These are phyloP conservation scores for Drosophila helvetica DNA, from an alignment of 2,888 invertebrate genomes.

Conservation along the genomic window DNA sequence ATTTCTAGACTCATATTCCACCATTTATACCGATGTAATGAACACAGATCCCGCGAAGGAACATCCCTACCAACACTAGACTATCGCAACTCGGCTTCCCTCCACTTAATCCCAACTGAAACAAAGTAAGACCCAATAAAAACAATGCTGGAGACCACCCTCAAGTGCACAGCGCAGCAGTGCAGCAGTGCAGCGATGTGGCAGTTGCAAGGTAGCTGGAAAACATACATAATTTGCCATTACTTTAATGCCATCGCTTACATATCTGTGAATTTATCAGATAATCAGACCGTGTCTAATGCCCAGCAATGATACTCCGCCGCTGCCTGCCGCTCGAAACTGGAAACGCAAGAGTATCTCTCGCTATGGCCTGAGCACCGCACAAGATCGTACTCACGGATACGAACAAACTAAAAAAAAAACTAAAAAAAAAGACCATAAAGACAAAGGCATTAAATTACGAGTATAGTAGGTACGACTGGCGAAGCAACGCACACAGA, in stretches of 20 bases:
- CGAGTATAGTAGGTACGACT: conserved; percentile 31
- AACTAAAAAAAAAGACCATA: conserved; percentile 32
- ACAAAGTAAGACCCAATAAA: neutral
- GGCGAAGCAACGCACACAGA: conserved; percentile 8
- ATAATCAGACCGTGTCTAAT: conserved; percentile 77
- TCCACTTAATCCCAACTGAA: neutral
- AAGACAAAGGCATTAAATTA: conserved; percentile 72
- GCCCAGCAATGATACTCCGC: conserved; percentile 62
- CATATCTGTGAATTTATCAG: conserved; percentile 74
- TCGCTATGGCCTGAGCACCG: neutral
- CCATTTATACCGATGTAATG: neutral
- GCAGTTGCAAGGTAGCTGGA: neutral
- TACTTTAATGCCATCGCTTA: conserved; percentile 58
- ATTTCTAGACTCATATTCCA: neutral
- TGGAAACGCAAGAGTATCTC: conserved; percentile 18
- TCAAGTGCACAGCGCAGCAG: neutral
- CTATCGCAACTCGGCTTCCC: neutral
- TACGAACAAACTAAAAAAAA: conserved; percentile 21
- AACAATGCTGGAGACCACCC: conserved; percentile 3
- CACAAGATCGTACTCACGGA: conserved; percentile 51
- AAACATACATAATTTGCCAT: conserved; percentile 55
- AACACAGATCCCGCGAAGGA: neutral
- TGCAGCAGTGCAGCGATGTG: conserved; percentile 10
- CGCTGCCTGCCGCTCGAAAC: conserved; percentile 4
- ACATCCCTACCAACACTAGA: neutral